Base-by-base conservation (phyloP, 2,888 invertebrate genomes). In the Melinopterus prodromus region DNA sequence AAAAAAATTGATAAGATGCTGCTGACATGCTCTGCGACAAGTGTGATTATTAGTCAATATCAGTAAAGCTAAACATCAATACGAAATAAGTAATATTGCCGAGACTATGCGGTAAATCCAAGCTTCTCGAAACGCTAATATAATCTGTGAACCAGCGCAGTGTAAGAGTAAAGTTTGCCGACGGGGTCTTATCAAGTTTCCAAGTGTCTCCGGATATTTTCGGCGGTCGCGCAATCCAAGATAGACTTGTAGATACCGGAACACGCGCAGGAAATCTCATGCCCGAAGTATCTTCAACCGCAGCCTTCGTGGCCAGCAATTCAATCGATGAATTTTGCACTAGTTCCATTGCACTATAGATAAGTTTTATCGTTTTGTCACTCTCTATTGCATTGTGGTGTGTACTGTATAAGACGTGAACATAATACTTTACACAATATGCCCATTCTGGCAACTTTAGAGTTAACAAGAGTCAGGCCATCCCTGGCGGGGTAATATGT, bases 101-200 rank as follows among this genome's bases (percentile, higher is more conserved):
- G 26, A 26, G 26, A 2, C 26, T 26, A 3, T 26, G 70, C 77
- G 78, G 80, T 81, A 76, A 79, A 72, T 72, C 76, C 76, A 70
- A 74, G 72, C 78, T 76, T 76, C 76, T 75, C 37, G 79, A 75
- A 79, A 79, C 79, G 79, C 77, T 77, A 82, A 79, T 82, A 80
- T 75, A 75, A 80, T 80, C 79, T 53, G 77, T 69, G 69, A 72
- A 72, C 72, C 36, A 82, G 77, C 83, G 80, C 81, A 78, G 79
- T 82, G 82, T 82, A 80, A 84, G 82, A 82, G 83, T 81, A 83
- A 83, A 84, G 82, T 83, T 83, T 82, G 82, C 82, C 81, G 79
- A 82, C 80, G 82, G 82, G 82, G 83, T 83, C 84, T 84, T 84
- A 84, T 84, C 82, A 81, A 82, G 84, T 82, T 84, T 82, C 82